These are phyloP conservation scores for Synergus itoensis DNA, from an alignment of 2,888 invertebrate species.

Conservation along the genomic window DNA sequence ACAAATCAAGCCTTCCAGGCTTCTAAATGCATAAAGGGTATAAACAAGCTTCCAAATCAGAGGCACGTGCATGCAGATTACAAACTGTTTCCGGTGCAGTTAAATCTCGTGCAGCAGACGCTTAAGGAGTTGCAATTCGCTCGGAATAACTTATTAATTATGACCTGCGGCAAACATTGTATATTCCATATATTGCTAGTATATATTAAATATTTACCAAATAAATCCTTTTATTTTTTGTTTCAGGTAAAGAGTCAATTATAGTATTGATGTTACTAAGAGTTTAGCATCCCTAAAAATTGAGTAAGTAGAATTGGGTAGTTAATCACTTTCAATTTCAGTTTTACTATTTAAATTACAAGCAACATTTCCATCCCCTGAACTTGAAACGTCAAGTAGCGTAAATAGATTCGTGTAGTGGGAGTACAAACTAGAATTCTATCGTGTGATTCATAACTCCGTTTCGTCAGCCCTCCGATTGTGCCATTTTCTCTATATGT, in stretches of 20 bases:
- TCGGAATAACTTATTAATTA: background rate
- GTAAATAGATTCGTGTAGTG: conserved; percentile 16
- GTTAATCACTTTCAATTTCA: background rate
- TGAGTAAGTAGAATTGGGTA: background rate
- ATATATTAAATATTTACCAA: too few relatives aligned
- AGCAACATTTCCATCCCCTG: background rate
- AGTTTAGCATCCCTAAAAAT: background rate
- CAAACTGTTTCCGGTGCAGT: too few relatives aligned
- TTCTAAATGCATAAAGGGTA: too few relatives aligned
- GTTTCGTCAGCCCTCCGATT: background rate
- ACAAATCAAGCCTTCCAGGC: too few relatives aligned
- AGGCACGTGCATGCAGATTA: too few relatives aligned
- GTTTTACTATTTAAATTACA: background rate
- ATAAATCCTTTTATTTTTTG: conserved; percentile 23
- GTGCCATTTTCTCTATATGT: background rate
- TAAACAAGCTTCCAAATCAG: too few relatives aligned
- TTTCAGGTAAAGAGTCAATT: conserved; percentile 11
- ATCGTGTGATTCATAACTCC: conserved; percentile 19
- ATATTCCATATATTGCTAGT: background rate
- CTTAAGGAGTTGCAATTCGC: too few relatives aligned
- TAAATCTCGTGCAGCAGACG: too few relatives aligned
- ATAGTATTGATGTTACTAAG: background rate
- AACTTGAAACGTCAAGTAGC: conserved; percentile 21
- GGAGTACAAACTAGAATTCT: conserved; percentile 20
- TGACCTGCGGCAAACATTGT: too few relatives aligned